Conservation (phyloP, 2,888 invertebrate species). For the Chaetogeoica ovagalla region DNA sequence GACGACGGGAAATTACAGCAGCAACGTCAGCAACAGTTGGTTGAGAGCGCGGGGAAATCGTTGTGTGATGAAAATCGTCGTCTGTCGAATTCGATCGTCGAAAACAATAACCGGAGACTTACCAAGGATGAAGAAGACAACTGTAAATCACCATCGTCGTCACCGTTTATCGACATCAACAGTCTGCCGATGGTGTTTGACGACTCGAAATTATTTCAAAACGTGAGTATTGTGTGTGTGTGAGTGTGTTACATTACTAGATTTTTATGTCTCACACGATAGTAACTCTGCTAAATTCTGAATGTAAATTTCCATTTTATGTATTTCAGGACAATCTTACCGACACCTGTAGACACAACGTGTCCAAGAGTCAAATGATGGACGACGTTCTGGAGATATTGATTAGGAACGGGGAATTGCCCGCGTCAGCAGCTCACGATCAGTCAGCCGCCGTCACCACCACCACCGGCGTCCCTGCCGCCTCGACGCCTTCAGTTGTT, state of each 20-base stretch:
- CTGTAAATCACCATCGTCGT: neutral
- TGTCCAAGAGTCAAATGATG: conserved; percentile 60
- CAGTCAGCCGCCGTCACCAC: conserved; percentile 59
- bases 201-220: conserved; percentile 43
- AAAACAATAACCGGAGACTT: conserved; percentile 4
- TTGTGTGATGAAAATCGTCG: neutral
- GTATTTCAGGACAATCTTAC: conserved; percentile 21
- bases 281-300: no score
- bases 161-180: conserved; percentile 43
- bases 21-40: neutral
- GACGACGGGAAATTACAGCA: conserved; percentile 32
- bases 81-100: neutral
- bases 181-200: conserved; percentile 47
- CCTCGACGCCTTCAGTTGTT: no score
- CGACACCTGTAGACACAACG: conserved; percentile 70
- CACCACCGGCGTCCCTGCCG: neutral
- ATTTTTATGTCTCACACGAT: no score
- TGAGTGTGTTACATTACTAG: no score
- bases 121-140: neutral
- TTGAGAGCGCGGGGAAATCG: neutral
- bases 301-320: no score
- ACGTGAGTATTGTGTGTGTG: conserved; percentile 3
- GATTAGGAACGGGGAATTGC: conserved; percentile 89
- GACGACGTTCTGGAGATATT: conserved; percentile 92
- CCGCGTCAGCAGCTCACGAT: conserved; percentile 82